Evolutionary conservation across 2,797 vertebrate genomes (phyloP).

Genomic region (Xerus rutilus): DNA sequence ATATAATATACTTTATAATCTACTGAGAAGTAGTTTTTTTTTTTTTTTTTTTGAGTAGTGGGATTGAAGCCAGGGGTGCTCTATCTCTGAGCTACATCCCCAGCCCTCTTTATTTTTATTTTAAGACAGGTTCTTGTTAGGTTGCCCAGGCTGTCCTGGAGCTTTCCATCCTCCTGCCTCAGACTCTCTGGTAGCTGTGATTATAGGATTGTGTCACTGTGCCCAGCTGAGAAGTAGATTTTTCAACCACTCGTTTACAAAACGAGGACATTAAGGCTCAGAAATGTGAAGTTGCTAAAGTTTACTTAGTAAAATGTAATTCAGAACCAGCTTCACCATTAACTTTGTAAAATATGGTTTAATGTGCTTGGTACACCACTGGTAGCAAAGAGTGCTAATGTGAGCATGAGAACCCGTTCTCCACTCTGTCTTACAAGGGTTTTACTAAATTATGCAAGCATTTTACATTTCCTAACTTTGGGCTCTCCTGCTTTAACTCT

Average conservation of each 20-base stretch:
- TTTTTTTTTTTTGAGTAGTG: not conserved
- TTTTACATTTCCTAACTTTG: slow-evolving; percentile 45
- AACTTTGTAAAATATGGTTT: slow-evolving; percentile 43
- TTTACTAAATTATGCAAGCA: not conserved
- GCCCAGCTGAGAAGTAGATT: not conserved
- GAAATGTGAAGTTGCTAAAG: slow-evolving; percentile 36
- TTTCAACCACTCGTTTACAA: not conserved
- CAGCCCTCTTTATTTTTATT: too few species aligned
- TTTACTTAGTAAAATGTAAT: slow-evolving; percentile 20
- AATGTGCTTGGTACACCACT: not conserved
- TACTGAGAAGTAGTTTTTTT: not conserved
- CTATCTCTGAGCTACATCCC: too few species aligned
- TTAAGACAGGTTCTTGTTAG: too few species aligned
- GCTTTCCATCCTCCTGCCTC: too few species aligned
- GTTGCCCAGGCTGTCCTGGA: too few species aligned
- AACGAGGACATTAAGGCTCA: not conserved
- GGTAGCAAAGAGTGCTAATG: not conserved
- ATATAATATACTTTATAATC: not conserved
- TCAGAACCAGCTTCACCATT: slow-evolving; percentile 8
- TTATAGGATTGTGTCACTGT: too few species aligned
- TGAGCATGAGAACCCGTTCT: not conserved
- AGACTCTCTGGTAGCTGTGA: too few species aligned
- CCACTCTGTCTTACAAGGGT: slow-evolving; percentile 34
- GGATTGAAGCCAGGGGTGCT: too few species aligned
- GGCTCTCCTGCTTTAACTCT: slow-evolving; percentile 26